Evolutionary conservation across 2,888 invertebrate genomes (phyloP), one percentile per base, ranked within the genome.

Genomic region (Mesoligia furuncula): DNA sequence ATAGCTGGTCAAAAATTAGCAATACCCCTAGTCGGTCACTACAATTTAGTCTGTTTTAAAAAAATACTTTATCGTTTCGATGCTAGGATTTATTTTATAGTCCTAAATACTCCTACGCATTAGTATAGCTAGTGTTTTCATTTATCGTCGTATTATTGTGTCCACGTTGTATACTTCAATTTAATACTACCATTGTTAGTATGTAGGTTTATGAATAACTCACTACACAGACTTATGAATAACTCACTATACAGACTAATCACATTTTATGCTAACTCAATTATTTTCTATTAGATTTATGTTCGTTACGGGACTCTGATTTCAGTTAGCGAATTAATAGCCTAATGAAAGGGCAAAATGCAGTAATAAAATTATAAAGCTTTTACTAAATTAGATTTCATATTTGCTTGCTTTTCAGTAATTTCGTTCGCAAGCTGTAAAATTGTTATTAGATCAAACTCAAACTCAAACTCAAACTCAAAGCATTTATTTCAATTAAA

Each of bases 241-340:
- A 68, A 59, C 48, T 80, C 27, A 45, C 42, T 69, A 8, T 48
- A 65, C 24, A 57, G 51, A 75, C 27, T 76, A 76, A 77, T 67
- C 27, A 77, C 24, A 83, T 72, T 83, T 73, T 68, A 83, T 62
- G 65, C 67, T 75, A 65, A 7, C 62, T 68, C 42, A 85, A 86
- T 75, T 68, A 77, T 75, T 71, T 79, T 83, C 27, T 73, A 86
- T 85, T 77, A 75, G 27, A 80, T 85, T 85, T 71, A 73, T 62
- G 73, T 75, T 86, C 84, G 76, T 83, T 65, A 80, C 65, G 67
- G 71, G 64, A 66, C 68, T 64, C 68, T 82, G 73, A 85, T 75
- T 85, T 86, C 51, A 72, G 83, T 84, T 66, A 77, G 65, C 1
- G 54, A 83, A 73, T 80, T 76, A 73, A 73, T 77, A 75, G 75